These are phyloP conservation scores for Oncorhynchus keta DNA, from an alignment of 2,113 vertebrate genomes.

Conservation along the genomic window DNA sequence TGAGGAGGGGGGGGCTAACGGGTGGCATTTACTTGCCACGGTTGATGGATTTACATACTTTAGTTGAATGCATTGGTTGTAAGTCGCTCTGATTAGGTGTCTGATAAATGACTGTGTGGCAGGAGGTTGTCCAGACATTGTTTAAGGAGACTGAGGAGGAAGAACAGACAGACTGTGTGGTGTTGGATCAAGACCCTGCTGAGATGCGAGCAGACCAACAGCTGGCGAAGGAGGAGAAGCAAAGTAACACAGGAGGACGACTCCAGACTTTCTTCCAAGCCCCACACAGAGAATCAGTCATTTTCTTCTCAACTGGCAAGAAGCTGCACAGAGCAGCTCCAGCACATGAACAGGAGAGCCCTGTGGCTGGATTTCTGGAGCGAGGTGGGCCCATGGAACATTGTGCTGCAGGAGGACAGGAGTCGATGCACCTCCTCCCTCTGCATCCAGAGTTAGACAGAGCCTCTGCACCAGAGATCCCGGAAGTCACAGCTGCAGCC, in stretches of 20 bases:
- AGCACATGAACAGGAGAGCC: slow-evolving; percentile 28
- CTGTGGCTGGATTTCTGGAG: not conserved
- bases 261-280: slow-evolving; percentile 58
- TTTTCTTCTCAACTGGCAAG: slow-evolving; percentile 72
- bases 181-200: slow-evolving; percentile 8
- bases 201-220: slow-evolving; percentile 11
- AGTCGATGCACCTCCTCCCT: not conserved
- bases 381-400: too few species aligned
- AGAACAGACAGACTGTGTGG: not conserved
- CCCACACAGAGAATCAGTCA: slow-evolving; percentile 70
- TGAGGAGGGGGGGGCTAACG: slow-evolving; percentile 34
- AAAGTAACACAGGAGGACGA: not conserved
- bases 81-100: not conserved
- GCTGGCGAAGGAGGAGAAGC: not conserved
- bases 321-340: slow-evolving; percentile 41
- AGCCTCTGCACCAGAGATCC: not conserved
- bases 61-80: too few species aligned
- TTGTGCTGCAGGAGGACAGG: not conserved
- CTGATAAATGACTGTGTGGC: not conserved
- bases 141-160: slow-evolving; percentile 62
- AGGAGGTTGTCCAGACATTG: slow-evolving; percentile 70
- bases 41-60: too few species aligned
- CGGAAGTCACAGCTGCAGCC: not conserved
- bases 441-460: not conserved
- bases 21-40: not conserved